These are phyloP conservation scores for Platycheirus albimanus DNA, from an alignment of 2,888 invertebrate species.

Conservation along the genomic window DNA sequence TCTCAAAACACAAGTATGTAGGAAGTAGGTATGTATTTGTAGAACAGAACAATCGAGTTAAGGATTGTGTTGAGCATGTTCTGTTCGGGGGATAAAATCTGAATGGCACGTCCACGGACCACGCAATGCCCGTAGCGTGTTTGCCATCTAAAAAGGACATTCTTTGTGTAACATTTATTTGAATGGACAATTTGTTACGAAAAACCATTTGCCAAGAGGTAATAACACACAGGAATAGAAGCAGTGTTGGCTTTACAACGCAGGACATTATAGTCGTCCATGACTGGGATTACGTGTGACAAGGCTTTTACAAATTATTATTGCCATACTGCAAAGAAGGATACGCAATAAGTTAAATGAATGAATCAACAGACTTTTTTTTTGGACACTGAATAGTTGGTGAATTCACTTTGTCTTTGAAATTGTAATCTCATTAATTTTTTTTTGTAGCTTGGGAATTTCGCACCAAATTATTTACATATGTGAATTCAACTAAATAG, in stretches of 20 bases:
- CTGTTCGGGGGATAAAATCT: background rate
- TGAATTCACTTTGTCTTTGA: background rate
- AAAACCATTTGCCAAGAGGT: background rate
- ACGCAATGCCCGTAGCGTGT: background rate
- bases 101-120: slow-evolving; percentile 30
- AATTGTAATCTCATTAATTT: slow-evolving; percentile 19
- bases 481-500: too few species aligned
- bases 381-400: slow-evolving; percentile 5
- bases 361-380: slow-evolving; percentile 32
- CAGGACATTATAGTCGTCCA: background rate
- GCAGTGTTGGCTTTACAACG: background rate
- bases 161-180: slow-evolving; percentile 24
- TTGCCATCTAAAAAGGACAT: background rate
- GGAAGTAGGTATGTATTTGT: too few species aligned
- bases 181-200: slow-evolving; percentile 15
- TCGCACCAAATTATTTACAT: slow-evolving; percentile 3
- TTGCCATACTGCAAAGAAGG: background rate
- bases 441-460: background rate
- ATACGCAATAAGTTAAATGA: slow-evolving; percentile 49
- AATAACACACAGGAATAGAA: background rate
- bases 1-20: too few species aligned
- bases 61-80: background rate
- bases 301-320: slow-evolving; percentile 62
- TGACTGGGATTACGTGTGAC: slow-evolving; percentile 50
- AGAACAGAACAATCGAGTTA: slow-evolving; percentile 19